Percentiles rank a stretch among this genome's conserved stretches.
These are phyloP conservation scores for Ophiothrix spiculata DNA, from an alignment of 35 echinoderm and acorn worm genomes.

Conservation along the genomic window DNA sequence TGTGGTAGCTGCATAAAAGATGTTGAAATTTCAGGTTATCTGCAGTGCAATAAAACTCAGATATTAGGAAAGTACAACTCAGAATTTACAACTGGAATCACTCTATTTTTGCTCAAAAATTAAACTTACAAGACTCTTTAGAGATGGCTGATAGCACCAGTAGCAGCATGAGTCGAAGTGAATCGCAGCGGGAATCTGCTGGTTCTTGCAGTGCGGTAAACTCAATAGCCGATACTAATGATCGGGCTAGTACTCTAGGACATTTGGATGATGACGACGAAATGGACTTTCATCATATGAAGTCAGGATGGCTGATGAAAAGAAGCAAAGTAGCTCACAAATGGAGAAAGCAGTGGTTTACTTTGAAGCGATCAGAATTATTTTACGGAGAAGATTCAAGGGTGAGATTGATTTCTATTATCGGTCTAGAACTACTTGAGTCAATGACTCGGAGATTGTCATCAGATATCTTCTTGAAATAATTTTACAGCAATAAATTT, in stretches of 20 bases:
- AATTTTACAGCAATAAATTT: no score
- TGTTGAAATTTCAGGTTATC: no score
- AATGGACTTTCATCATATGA: conserved; percentile 40
- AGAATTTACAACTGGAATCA: no score
- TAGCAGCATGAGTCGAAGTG: conserved; percentile 14
- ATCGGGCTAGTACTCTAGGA: background rate
- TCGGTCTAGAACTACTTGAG: no score
- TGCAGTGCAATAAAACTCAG: no score
- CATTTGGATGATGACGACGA: background rate
- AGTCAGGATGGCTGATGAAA: conserved; percentile 77
- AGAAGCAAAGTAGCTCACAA: conserved; percentile 62
- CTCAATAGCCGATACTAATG: background rate
- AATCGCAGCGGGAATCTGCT: conserved; percentile 5
- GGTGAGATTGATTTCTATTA: no score
- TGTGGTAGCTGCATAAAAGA: no score
- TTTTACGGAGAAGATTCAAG: conserved; percentile 57
- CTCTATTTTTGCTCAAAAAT: no score
- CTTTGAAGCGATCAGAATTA: conserved; percentile 41
- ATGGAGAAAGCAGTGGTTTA: conserved; percentile 80
- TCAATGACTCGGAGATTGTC: no score
- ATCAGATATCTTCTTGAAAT: no score
- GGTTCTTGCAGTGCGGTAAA: background rate
- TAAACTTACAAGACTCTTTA: no score
- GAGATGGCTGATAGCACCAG: background rate
- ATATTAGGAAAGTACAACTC: no score